Percentiles rank a stretch among this genome's conserved stretches.
phyloP scores from a whole-genome alignment of 2,888 invertebrate genomes.

The Nephrotoma guestfalica region DNA sequence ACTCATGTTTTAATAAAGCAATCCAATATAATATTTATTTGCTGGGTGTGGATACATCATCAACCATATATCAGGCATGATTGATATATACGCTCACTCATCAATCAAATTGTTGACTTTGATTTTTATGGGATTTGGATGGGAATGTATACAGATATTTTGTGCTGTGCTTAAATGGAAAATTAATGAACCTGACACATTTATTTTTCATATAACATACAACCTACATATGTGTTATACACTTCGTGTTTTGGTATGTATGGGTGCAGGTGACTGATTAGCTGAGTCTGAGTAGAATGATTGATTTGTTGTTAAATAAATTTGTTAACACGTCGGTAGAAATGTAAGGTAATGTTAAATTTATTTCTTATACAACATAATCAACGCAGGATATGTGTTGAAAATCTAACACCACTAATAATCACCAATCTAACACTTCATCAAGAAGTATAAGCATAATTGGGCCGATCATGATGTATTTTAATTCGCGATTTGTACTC shows the following conservation, averaged over 20 bases:
- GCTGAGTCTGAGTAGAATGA: not conserved
- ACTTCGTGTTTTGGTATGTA: not conserved
- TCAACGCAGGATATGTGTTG: too few species aligned
- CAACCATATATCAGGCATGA: not conserved
- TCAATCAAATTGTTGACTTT: not conserved
- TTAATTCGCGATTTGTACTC: too few species aligned
- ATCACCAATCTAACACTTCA: too few species aligned
- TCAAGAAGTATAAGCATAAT: too few species aligned
- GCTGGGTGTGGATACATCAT: not conserved
- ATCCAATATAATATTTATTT: not conserved
- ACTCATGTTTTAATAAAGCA: not conserved
- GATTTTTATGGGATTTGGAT: not conserved
- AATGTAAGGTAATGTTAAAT: not conserved
- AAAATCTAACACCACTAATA: too few species aligned
- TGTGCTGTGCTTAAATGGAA: not conserved
- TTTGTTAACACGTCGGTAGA: too few species aligned
- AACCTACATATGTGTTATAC: not conserved
- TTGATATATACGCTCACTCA: not conserved
- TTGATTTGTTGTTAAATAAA: not conserved
- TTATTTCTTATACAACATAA: not conserved
- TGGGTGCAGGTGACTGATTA: not conserved
- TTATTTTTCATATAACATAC: not conserved
- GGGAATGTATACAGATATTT: not conserved
- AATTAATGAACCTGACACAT: not conserved
- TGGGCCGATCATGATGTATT: too few species aligned